Evolutionary conservation across 2,797 vertebrate species (phyloP), one percentile per base, ranked within the genome.

Genomic region (Anas capensis): DNA sequence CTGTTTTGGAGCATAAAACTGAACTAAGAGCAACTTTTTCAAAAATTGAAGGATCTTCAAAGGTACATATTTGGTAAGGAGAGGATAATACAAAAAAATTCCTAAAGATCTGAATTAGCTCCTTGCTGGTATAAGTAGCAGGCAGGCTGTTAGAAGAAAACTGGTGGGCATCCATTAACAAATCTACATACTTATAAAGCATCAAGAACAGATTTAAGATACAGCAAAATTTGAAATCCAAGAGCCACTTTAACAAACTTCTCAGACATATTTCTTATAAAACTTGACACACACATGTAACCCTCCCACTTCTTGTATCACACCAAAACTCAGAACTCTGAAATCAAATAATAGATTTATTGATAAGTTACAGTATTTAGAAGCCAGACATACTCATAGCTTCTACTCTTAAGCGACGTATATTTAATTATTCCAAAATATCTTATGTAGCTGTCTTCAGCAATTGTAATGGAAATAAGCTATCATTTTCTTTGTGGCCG

Each of bases 321-420:
- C 65, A 90, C 46, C 53, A 92, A 86, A 88, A 46, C 87, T 79
- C 70, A 58, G 31, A 93, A 95, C 40, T 87, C 77, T 38, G 93
- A 95, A 92, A 95, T 97, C 95, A 97, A 95, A 92, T 82, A 97
- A 87, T 79, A 80, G 64, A 71, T 98, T 98, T 98, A 98, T 98
- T 98, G 96, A 96, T 88, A 97, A 97, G 82, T 94, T 96, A 94
- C 82, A 96, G 92, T 73, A 95, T 86, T 96, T 95, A 96, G 89
- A 96, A 95, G 94, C 95, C 91, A 97, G 92, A 96, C 82, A 96
- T n/a, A 84, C 66, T 95, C 21, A 34, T 4, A 34, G 83, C 92
- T 97, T 96, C 93, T 89, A 77, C 80, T 95, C 66, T 92, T 95
- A 96, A 95, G 92, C 95, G 71, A 86, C 79, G 42, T 65, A 48